Conservation (phyloP, 2,797 vertebrate species). For the Hafferia zeledoni region DNA sequence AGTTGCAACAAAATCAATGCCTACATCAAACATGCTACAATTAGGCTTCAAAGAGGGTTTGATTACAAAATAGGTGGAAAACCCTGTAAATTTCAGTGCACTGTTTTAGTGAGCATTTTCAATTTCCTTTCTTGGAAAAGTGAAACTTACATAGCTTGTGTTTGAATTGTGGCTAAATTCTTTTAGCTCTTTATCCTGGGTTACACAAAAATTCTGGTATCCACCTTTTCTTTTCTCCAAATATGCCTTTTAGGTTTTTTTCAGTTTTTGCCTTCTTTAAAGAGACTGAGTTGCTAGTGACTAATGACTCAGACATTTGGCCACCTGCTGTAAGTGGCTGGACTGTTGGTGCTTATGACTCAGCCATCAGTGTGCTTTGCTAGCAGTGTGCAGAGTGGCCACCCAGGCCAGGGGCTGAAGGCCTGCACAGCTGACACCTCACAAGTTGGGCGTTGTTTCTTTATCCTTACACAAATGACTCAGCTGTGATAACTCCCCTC, state of each 20-base stretch:
- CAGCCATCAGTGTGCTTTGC: background rate
- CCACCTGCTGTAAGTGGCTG: background rate
- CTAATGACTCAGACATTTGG: background rate
- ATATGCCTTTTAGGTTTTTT: background rate
- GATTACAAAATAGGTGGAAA: background rate
- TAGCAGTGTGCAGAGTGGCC: background rate
- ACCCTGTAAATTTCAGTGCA: background rate
- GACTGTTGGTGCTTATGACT: background rate
- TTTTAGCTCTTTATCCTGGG: background rate
- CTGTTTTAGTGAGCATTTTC: background rate
- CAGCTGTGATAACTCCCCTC: background rate
- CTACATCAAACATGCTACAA: background rate
- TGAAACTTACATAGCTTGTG: background rate
- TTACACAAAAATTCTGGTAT: background rate
- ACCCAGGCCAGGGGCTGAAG: background rate
- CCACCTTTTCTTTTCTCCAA: background rate
- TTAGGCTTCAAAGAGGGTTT: constrained; percentile 12
- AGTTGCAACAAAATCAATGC: background rate
- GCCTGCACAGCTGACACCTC: background rate
- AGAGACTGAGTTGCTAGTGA: background rate
- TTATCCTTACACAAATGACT: background rate
- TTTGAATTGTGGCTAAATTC: background rate
- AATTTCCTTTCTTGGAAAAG: background rate
- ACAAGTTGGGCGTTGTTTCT: background rate
- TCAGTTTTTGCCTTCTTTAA: background rate